phyloP scores from a whole-genome alignment of 2,797 vertebrate species.

The Intellagama lesueurii region DNA sequence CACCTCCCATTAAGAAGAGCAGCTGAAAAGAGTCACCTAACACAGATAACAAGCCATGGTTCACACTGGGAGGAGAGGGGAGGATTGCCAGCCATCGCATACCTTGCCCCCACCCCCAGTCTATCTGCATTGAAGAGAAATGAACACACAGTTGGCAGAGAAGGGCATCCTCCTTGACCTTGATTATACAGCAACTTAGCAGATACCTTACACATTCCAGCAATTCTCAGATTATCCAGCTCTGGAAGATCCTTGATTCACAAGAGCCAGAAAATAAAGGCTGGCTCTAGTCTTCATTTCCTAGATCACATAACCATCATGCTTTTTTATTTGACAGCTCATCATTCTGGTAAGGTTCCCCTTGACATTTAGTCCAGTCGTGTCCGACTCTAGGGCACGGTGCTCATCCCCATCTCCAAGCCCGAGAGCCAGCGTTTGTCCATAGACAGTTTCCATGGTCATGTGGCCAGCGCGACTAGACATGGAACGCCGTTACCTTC shows the following conservation, averaged over 20 bases:
- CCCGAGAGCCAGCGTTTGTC: too few relatives aligned
- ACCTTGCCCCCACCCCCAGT: background rate
- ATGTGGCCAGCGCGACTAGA: too few relatives aligned
- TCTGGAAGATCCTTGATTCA: background rate
- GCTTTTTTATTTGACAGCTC: conserved; percentile 9
- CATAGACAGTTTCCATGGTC: too few relatives aligned
- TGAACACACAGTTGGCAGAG: background rate
- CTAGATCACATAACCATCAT: conserved; percentile 4
- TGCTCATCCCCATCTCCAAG: too few relatives aligned
- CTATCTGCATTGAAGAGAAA: conserved; percentile 3
- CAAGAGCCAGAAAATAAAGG: background rate
- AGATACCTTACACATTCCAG: background rate
- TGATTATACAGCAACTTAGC: conserved; percentile 27
- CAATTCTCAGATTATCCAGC: conserved; percentile 19
- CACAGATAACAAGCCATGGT: background rate
- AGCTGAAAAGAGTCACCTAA: conserved; percentile 3
- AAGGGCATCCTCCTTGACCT: conserved; percentile 19
- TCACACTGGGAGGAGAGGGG: background rate
- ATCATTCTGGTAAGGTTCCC: background rate
- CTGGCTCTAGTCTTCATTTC: background rate
- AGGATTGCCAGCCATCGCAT: background rate
- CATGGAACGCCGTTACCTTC: too few relatives aligned
- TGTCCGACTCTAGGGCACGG: too few relatives aligned
- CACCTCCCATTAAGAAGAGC: conserved; percentile 22
- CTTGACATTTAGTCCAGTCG: too few relatives aligned